Evolutionary conservation across 2,888 invertebrate species (phyloP).

Genomic region (Hirtodrosophila duncani): DNA sequence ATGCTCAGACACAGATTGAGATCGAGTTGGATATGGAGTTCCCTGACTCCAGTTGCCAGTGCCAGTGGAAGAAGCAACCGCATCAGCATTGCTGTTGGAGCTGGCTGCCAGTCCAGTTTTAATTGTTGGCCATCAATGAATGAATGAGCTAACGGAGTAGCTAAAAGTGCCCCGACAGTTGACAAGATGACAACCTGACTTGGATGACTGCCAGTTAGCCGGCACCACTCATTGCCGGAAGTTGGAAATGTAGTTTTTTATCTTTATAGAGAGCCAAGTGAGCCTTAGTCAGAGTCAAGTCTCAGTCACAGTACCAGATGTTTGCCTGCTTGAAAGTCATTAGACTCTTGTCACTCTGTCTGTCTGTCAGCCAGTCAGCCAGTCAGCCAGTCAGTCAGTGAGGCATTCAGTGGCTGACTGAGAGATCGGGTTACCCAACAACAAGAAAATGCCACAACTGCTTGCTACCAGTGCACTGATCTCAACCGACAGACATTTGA

Average conservation of each 20-base stretch:
- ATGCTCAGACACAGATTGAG: constrained; percentile 7
- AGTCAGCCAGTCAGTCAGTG: no score
- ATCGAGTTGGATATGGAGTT: no score
- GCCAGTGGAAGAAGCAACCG: constrained; percentile 24
- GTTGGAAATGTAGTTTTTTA: constrained; percentile 39
- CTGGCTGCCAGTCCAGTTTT: constrained; percentile 50
- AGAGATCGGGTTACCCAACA: no score
- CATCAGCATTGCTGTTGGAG: constrained; percentile 12
- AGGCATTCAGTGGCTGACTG: no score
- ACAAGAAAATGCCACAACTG: no score
- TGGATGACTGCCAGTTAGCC: constrained; percentile 40
- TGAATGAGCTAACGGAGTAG: constrained; percentile 40
- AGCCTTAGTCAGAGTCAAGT: no score
- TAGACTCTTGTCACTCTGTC: constrained; percentile 41
- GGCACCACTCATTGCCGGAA: constrained; percentile 68
- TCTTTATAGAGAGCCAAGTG: constrained; percentile 54
- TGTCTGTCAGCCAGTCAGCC: no score
- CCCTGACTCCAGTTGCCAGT: constrained; percentile 27
- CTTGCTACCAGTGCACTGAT: no score
- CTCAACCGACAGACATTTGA: constrained; percentile 60
- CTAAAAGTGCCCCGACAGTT: constrained; percentile 19
- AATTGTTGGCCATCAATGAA: constrained; percentile 61
- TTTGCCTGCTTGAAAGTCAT: constrained; percentile 50
- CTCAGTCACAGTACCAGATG: no score
- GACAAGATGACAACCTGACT: constrained; percentile 31